Evolutionary conservation across 2,113 vertebrate species (phyloP), one percentile per base, ranked within the genome.

Genomic region (Ploceus nigricollis): DNA sequence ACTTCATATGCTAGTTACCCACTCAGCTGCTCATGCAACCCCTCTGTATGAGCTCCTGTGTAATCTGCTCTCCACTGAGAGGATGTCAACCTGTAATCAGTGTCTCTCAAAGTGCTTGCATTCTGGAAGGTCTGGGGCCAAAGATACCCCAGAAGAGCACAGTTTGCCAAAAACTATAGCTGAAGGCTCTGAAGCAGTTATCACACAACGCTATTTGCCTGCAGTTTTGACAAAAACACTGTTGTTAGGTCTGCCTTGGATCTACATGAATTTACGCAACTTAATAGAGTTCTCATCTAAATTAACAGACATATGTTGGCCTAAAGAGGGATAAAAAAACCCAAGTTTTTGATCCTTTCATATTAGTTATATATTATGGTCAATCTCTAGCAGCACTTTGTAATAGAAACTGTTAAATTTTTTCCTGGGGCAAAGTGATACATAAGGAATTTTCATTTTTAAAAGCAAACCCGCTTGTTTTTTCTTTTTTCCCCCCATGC

Each of bases 401-500:
- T 42, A 95, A 79, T 1, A 71, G 8, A 79, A 85, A 6, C 5
- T 78, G 17, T 48, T 53, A 73, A 90, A 48, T 7, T 14, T 73
- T 19, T 56, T 93, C 31, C 37, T 48, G 20, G 4, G 21, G 4
- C 21, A 69, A 79, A 79, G 10, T 3, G 20, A 47, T 33, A 9
- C 3, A 31, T 18, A 47, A 8, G 2, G 54, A 61, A 18, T 7
- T 51, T 60, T n/a, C 2, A 6, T 35, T 56, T 58, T 78, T 5
- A 33, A 37, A 53, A 77, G 2, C 2, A 66, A 61, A 71, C 1
- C 3, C 37, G 4, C 0, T 35, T 27, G 45, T 30, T 45, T 19
- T 4, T 17, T 11, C 4, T 6, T 7, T 16, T 31, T 13, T 24
- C 2, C 10, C 5, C 2, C 12, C 2, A 45, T 58, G 12, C 10